phyloP scores from a whole-genome alignment of 2,113 vertebrate genomes.

The Chaetura pelagica region DNA sequence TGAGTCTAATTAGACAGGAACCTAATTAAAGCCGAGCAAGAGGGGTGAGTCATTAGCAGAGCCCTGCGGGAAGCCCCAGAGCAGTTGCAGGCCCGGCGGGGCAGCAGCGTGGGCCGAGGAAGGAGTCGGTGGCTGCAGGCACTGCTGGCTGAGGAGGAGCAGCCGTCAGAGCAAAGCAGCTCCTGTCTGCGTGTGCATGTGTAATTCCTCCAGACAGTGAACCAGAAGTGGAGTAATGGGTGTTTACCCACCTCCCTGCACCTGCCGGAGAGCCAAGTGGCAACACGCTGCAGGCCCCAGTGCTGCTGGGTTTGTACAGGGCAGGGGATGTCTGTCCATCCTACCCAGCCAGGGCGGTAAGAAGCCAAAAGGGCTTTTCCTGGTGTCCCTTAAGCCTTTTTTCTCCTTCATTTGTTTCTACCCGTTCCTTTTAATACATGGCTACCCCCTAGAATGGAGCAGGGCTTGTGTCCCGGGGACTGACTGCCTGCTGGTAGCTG shows the following conservation, averaged over 20 bases:
- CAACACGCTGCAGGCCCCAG: accelerated
- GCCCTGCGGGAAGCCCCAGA: background rate
- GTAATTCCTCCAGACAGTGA: background rate
- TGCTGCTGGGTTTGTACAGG: background rate
- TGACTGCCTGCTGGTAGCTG: background rate
- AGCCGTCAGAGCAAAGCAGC: background rate
- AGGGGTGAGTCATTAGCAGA: background rate
- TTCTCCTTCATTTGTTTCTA: background rate
- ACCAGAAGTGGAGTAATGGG: background rate
- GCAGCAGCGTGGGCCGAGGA: background rate
- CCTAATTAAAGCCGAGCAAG: constrained; percentile 21
- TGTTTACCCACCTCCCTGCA: background rate
- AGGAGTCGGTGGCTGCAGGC: background rate
- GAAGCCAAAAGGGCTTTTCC: background rate
- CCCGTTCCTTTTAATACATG: background rate
- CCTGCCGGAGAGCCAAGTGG: background rate
- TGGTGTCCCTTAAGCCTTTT: background rate
- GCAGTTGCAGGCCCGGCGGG: background rate
- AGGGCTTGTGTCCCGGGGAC: background rate
- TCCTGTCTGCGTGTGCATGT: background rate
- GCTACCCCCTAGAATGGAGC: accelerated
- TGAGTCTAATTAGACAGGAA: constrained; percentile 25
- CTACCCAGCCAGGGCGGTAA: background rate
- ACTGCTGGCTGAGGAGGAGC: background rate
- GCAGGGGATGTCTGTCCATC: background rate